Evolutionary conservation across 2,888 invertebrate genomes (phyloP).

Genomic region (Melanophora roralis): DNA sequence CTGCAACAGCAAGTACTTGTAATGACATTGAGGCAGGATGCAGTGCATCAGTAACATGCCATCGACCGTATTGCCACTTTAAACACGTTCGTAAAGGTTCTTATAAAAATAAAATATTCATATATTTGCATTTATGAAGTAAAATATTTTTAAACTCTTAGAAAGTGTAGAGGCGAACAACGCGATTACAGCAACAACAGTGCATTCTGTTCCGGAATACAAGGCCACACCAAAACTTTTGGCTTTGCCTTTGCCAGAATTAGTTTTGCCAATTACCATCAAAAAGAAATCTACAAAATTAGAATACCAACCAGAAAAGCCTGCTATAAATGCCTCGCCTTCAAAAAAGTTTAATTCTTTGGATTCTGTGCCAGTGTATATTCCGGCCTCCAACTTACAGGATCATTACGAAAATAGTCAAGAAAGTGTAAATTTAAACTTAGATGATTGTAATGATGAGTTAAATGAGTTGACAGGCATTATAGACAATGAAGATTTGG

Average conservation of each 20-base stretch:
- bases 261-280: constrained; percentile 62
- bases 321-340: constrained; percentile 72
- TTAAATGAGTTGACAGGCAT: constrained; percentile 66
- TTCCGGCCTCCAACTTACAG: constrained; percentile 66
- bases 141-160: constrained; percentile 12
- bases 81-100: constrained; percentile 88
- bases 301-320: constrained; percentile 76
- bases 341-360: constrained; percentile 46
- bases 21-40: constrained; percentile 75
- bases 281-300: constrained; percentile 71
- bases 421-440: constrained; percentile 54
- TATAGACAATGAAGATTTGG: constrained; percentile 60
- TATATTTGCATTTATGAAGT: background rate
- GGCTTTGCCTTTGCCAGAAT: constrained; percentile 70
- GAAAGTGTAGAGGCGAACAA: constrained; percentile 66
- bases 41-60: constrained; percentile 91
- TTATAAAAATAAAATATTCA: too few species aligned
- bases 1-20: constrained; percentile 78
- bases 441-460: constrained; percentile 68
- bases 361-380: constrained; percentile 71
- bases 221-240: constrained; percentile 74
- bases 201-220: constrained; percentile 68
- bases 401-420: constrained; percentile 19
- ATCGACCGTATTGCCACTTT: constrained; percentile 94
- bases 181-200: background rate